phyloP scores from a whole-genome alignment of 2,888 invertebrate species.

The Xylocampa areola region DNA sequence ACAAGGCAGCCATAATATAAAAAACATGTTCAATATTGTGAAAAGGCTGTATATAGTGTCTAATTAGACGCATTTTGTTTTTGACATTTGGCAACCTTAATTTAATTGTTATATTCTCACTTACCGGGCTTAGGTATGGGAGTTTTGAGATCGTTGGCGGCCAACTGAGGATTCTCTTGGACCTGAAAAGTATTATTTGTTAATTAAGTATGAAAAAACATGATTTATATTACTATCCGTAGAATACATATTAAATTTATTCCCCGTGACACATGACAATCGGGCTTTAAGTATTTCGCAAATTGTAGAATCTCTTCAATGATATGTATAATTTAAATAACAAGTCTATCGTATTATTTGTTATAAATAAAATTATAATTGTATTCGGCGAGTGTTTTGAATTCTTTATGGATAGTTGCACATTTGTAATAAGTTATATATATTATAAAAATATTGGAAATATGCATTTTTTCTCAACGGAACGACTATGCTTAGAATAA shows the following conservation, averaged over 20 bases:
- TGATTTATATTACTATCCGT: no score
- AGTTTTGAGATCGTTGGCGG: constrained; percentile 85
- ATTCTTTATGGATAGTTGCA: constrained; percentile 11
- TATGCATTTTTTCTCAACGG: constrained; percentile 13
- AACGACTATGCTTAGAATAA: constrained; percentile 28
- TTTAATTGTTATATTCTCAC: constrained; percentile 55
- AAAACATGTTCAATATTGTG: not conserved
- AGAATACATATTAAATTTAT: no score
- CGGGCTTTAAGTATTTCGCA: no score
- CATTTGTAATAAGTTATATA: constrained; percentile 7
- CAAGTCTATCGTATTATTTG: no score
- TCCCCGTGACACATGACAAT: no score
- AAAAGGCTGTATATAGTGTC: not conserved
- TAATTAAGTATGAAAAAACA: constrained; percentile 26
- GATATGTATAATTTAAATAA: no score
- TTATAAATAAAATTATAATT: no score
- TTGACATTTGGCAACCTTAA: constrained; percentile 8
- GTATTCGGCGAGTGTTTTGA: not conserved
- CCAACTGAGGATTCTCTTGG: constrained; percentile 84
- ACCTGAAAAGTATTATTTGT: constrained; percentile 69
- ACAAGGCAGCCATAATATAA: no score
- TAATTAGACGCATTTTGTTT: not conserved
- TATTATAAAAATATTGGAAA: constrained; percentile 28
- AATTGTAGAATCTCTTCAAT: no score
- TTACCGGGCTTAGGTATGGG: constrained; percentile 85